Evolutionary conservation across 1,140 invertebrate species (phyloP).

Genomic region (Mya arenaria): DNA sequence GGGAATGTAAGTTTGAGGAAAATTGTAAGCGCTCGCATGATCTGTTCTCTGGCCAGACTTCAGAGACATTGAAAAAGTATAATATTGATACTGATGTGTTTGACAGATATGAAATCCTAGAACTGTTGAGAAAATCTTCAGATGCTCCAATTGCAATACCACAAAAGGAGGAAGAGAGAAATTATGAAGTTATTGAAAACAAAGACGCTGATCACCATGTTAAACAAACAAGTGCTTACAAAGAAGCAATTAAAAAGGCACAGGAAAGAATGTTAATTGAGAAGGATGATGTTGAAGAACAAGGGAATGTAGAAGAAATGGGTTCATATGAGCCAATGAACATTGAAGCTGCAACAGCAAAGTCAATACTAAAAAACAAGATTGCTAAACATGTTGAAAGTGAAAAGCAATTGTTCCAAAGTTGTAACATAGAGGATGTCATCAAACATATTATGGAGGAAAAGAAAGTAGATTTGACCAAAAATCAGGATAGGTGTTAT

Average conservation of each 20-base stretch:
- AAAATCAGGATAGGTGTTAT: not conserved
- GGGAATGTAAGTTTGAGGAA: slow-evolving; percentile 45
- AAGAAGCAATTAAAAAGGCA: not conserved
- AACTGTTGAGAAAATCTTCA: slow-evolving; percentile 12
- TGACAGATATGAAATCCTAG: not conserved
- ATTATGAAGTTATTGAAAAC: not conserved
- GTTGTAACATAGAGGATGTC: slow-evolving; percentile 38
- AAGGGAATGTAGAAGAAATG: not conserved
- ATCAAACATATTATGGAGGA: slow-evolving; percentile 43
- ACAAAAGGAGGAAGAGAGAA: not conserved
- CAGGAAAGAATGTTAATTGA: not conserved
- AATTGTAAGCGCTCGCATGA: slow-evolving; percentile 52
- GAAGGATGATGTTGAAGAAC: not conserved
- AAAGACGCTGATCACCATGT: not conserved
- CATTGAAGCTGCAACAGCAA: too few relatives aligned
- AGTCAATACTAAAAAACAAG: too few relatives aligned
- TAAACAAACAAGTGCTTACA: not conserved
- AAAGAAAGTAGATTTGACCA: slow-evolving; percentile 1
- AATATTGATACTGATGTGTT: slow-evolving; percentile 36
- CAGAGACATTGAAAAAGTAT: slow-evolving; percentile 33
- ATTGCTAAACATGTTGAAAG: not conserved
- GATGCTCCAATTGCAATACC: slow-evolving; percentile 10
- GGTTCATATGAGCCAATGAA: not conserved
- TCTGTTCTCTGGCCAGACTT: slow-evolving; percentile 29
- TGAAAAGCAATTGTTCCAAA: not conserved